Conservation (phyloP, 2,113 vertebrate species). For the Notarius lentiginosus region DNA sequence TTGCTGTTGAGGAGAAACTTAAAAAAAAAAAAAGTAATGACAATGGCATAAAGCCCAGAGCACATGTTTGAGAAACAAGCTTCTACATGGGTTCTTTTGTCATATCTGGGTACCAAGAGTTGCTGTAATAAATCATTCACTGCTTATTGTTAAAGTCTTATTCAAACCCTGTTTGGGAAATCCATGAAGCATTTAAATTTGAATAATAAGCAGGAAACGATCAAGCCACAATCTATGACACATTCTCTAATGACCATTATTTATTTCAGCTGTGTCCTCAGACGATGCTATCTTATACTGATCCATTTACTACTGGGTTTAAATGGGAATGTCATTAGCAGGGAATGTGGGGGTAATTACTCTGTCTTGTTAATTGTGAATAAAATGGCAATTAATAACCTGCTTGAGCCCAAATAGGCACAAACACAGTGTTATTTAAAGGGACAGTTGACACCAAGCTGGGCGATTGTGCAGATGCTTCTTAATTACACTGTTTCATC, state of each 20-base stretch:
- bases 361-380: constrained; percentile 66
- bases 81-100: constrained; percentile 50
- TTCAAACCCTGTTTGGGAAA: constrained; percentile 65
- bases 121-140: constrained; percentile 70
- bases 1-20: background rate
- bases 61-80: constrained; percentile 17
- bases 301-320: constrained; percentile 54
- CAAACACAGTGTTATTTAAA: constrained; percentile 51
- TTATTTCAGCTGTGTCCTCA: constrained; percentile 67
- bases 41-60: constrained; percentile 15
- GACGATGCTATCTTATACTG: constrained; percentile 60
- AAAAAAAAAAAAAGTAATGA: background rate
- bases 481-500: constrained; percentile 44
- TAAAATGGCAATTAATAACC: constrained; percentile 61
- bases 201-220: constrained; percentile 58
- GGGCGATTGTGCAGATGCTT: constrained; percentile 26
- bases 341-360: constrained; percentile 57
- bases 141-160: constrained; percentile 59
- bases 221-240: constrained; percentile 55
- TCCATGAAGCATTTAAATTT: constrained; percentile 34
- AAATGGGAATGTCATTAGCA: constrained; percentile 63
- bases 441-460: constrained; percentile 34
- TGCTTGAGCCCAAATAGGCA: constrained; percentile 55
- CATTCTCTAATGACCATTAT: constrained; percentile 70
- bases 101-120: constrained; percentile 59